Percentiles rank a stretch among this genome's conserved stretches.
phyloP scores from a whole-genome alignment of 2,113 vertebrate species.

The Hemichromis elongatus region DNA sequence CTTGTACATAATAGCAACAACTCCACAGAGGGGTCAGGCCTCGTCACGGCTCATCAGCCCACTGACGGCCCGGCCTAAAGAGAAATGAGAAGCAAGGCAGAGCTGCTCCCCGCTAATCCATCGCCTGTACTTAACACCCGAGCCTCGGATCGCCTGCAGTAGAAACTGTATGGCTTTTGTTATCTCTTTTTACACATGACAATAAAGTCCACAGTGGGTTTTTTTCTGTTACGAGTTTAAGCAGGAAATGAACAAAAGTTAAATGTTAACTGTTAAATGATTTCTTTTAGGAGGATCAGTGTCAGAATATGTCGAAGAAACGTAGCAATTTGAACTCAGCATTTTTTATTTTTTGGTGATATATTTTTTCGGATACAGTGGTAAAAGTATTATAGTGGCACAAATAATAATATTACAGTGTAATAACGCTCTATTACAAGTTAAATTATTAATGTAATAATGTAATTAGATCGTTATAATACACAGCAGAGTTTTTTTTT shows the following conservation, averaged over 20 bases:
- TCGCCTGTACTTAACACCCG: slow-evolving; percentile 71
- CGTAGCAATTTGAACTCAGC: neutral
- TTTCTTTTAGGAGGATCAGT: neutral
- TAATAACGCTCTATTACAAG: neutral
- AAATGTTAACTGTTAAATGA: too few species aligned
- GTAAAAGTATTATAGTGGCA: neutral
- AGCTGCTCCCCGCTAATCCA: slow-evolving; percentile 74
- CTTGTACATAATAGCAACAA: slow-evolving; percentile 81
- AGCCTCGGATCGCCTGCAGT: slow-evolving; percentile 37
- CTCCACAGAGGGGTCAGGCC: slow-evolving; percentile 76
- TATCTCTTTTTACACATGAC: slow-evolving; percentile 30
- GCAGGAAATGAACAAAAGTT: neutral
- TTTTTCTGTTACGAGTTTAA: neutral
- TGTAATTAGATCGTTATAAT: neutral
- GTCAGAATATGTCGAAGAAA: neutral
- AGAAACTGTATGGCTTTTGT: slow-evolving; percentile 42
- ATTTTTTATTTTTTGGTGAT: neutral
- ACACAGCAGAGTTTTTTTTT: neutral
- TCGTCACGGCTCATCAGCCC: slow-evolving; percentile 77
- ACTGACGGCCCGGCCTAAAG: slow-evolving; percentile 70
- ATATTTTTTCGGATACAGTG: neutral
- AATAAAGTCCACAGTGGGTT: neutral
- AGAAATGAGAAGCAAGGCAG: slow-evolving; percentile 64
- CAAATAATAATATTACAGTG: neutral
- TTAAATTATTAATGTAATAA: neutral